Evolutionary conservation across 2,113 vertebrate species (phyloP), one percentile per base, ranked within the genome.

Genomic region (Perca fluviatilis): DNA sequence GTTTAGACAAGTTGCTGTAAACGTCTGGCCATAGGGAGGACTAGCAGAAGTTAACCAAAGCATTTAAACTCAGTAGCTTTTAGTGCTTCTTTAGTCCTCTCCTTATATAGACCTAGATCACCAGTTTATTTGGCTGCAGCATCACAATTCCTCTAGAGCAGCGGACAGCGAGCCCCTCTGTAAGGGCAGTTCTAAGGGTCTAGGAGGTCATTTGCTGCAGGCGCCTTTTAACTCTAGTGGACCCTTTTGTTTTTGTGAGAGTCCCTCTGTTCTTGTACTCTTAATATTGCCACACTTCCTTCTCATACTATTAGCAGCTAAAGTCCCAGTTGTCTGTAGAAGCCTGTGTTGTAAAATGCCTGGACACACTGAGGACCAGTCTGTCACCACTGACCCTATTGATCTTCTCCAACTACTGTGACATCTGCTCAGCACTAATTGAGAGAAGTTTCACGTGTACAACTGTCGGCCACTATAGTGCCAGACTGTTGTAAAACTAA

Each of bases 1-100:
- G 91, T 95, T 94, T 94, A 81, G 92, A 94, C 91, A 94, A 84
- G 88, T 83, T 80, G 71, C 74, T 88, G 79, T 90, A 93, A 94
- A 94, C 81, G 72, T 91, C 86, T 83, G 84, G 51, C 67, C 73
- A 74, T 56, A 69, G 89, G 81, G 75, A 91, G 77, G 63, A 86
- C 84, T n/a, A 72, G 85, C 79, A 87, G 71, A 78, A 83, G 69
- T 57, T 68, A 68, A 65, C 83, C 40, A 50, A 27, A 4, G 79
- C 86, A 77, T 88, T 90, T 91, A 89, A 84, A 88, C 79, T 84
- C 85, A 57, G 62, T 86, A 53, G 79, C 75, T 79, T 64, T 68
- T 78, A 68, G 65, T 21, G 50, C 80, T 56, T 74, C 78, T 56
- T 66, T 50, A 50, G 51, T n/a, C 47, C 15, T 92, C 27, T 91